Evolutionary conservation across 2,888 invertebrate species (phyloP).

Genomic region (Apoda limacodes): DNA sequence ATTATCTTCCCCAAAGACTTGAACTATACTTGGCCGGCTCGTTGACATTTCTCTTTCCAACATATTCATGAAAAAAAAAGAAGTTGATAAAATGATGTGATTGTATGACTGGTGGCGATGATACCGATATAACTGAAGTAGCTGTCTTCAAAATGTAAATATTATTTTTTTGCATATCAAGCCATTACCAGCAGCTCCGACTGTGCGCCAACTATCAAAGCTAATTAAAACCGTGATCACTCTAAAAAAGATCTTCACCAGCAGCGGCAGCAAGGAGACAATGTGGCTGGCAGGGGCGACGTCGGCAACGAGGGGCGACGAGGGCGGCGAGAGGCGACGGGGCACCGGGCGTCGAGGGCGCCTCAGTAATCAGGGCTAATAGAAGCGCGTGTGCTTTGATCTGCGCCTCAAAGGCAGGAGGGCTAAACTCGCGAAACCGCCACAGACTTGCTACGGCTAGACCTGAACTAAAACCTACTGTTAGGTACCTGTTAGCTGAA

Average conservation of each 20-base stretch:
- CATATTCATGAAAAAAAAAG: too few species aligned
- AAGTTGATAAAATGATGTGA: too few species aligned
- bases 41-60: too few species aligned
- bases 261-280: constrained; percentile 33
- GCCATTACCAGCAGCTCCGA: constrained; percentile 6
- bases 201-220: constrained; percentile 33
- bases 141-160: too few species aligned
- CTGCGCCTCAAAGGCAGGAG: constrained; percentile 59
- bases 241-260: constrained; percentile 54
- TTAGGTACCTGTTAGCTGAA: too few species aligned
- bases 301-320: constrained; percentile 23
- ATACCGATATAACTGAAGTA: too few species aligned
- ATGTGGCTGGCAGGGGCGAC: constrained; percentile 26
- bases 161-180: too few species aligned
- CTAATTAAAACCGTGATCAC: constrained; percentile 61
- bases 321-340: constrained; percentile 19
- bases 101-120: too few species aligned
- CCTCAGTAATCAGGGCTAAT: constrained; percentile 66
- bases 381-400: constrained; percentile 67
- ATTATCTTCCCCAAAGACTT: too few species aligned
- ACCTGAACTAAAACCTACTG: too few species aligned
- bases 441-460: too few species aligned
- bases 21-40: too few species aligned
- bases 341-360: constrained; percentile 38
- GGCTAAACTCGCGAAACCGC: constrained; percentile 37